phyloP scores from a whole-genome alignment of 2,113 vertebrate genomes.

The Misgurnus anguillicaudatus region DNA sequence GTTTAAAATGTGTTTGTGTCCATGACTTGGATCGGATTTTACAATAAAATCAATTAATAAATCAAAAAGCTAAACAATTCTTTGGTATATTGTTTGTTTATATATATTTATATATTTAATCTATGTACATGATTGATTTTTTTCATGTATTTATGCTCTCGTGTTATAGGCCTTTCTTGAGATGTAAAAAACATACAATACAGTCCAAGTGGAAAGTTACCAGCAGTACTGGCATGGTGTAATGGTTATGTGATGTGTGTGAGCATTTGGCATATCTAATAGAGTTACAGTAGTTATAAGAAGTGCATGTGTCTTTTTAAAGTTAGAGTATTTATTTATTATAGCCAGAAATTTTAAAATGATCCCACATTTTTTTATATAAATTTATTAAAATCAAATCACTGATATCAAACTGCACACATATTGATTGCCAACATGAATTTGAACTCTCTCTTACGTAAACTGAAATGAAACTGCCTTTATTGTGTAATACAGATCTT shows the following conservation, averaged over 20 bases:
- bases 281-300: too few species aligned
- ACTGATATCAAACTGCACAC: too few species aligned
- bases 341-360: too few species aligned
- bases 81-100: background rate
- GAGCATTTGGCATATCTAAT: too few species aligned
- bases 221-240: background rate
- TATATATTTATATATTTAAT: too few species aligned
- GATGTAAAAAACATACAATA: background rate
- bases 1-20: background rate
- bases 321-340: too few species aligned
- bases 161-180: background rate
- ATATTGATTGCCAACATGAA: too few species aligned
- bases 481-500: background rate
- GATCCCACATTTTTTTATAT: too few species aligned
- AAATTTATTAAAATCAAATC: too few species aligned
- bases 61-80: background rate
- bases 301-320: too few species aligned
- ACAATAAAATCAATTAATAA: background rate
- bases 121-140: too few species aligned
- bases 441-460: background rate
- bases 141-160: background rate
- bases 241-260: too few species aligned
- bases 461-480: background rate
- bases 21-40: background rate
- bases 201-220: slow-evolving; percentile 1